These are phyloP conservation scores for Mycteria americana DNA, from an alignment of 2,797 vertebrate genomes.

Conservation along the genomic window DNA sequence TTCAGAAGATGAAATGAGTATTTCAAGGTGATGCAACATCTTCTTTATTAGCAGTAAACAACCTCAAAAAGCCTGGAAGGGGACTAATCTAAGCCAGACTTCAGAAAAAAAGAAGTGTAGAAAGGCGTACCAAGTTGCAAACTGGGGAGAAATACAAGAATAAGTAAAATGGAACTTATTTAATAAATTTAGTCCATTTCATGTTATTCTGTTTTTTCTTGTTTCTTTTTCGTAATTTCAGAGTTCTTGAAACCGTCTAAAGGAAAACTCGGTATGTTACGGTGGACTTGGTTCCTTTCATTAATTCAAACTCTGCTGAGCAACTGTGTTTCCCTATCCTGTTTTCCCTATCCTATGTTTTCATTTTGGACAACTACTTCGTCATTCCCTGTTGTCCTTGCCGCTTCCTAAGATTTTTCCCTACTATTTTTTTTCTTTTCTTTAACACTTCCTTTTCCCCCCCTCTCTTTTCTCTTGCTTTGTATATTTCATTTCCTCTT, in stretches of 20 bases:
- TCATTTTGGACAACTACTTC: neutral
- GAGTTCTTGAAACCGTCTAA: neutral
- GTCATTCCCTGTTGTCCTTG: neutral
- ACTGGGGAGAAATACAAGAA: neutral
- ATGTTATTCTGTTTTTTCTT: neutral
- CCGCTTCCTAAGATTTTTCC: neutral
- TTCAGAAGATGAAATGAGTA: neutral
- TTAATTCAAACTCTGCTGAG: neutral
- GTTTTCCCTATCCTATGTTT: neutral
- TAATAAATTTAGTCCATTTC: neutral
- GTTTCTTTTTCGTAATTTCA: neutral
- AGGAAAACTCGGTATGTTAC: neutral
- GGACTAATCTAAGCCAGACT: neutral
- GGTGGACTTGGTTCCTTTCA: neutral
- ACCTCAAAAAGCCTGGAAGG: neutral
- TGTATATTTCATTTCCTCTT: neutral
- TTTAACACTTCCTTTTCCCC: neutral
- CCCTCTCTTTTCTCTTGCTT: neutral
- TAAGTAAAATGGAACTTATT: neutral
- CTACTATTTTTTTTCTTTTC: neutral
- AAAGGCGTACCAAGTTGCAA: neutral
- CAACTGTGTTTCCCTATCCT: neutral
- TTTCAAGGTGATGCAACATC: neutral
- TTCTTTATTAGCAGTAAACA: neutral
- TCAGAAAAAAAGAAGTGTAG: neutral